Conservation (phyloP, 2,113 vertebrate genomes). For the Lampris incognitus region DNA sequence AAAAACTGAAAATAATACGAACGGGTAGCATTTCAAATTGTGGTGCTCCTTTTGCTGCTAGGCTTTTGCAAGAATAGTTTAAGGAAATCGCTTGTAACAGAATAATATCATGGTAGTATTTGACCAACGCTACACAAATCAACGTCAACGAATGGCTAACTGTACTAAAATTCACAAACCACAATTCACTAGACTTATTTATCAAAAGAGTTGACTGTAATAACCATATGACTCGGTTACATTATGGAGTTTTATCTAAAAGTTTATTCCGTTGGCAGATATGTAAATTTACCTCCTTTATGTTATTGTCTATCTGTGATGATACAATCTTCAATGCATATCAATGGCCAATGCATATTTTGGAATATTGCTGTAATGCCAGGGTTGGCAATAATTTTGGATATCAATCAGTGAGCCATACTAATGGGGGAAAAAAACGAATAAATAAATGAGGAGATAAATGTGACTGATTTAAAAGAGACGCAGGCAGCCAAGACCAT, state of each 20-base stretch:
- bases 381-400: conserved; percentile 16
- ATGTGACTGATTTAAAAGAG: not conserved
- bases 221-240: not conserved
- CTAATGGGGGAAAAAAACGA: not conserved
- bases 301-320: not conserved
- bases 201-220: not conserved
- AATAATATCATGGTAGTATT: conserved; percentile 5
- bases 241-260: not conserved
- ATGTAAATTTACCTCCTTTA: not conserved
- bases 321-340: not conserved
- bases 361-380: not conserved
- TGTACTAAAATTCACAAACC: not conserved
- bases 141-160: not conserved
- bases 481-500: conserved; percentile 36
- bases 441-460: no score
- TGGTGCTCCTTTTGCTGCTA: conserved; percentile 13
- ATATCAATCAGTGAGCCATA: not conserved
- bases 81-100: not conserved
- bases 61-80: not conserved
- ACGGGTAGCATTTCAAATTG: conserved; percentile 11
- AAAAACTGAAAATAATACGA: conserved; percentile 29
- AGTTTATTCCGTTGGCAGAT: conserved; percentile 6
- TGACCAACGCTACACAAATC: conserved; percentile 20
- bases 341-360: not conserved
- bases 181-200: not conserved